Evolutionary conservation across 1,140 invertebrate species (phyloP).

Genomic region (Zaprionus capensis): DNA sequence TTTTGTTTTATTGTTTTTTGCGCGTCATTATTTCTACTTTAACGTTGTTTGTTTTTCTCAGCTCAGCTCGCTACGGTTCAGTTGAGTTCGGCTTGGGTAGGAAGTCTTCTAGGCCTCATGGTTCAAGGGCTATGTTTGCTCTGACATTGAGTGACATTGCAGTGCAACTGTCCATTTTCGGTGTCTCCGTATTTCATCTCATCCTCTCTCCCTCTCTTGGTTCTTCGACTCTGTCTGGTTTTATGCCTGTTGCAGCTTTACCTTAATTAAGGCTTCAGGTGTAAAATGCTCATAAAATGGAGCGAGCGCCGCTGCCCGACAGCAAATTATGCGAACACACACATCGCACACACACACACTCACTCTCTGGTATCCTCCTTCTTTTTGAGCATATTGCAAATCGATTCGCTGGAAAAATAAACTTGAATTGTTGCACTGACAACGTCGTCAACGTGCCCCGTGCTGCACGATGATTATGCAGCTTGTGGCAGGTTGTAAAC

Average conservation of each 20-base stretch:
- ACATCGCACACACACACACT: constrained; percentile 31
- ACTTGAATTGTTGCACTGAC: constrained; percentile 43
- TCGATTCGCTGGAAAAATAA: constrained; percentile 71
- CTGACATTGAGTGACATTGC: constrained; percentile 76
- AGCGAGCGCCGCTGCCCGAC: constrained; percentile 41
- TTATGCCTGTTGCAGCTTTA: constrained; percentile 29
- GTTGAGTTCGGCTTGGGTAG: constrained; percentile 5
- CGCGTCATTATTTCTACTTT: constrained; percentile 78
- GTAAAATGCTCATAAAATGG: constrained; percentile 71
- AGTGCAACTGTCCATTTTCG: constrained; percentile 60
- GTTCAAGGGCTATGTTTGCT: constrained; percentile 26
- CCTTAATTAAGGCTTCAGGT: constrained; percentile 77
- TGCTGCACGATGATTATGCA: not conserved
- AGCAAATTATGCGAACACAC: constrained; percentile 61
- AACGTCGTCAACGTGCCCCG: not conserved
- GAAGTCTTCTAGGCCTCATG: constrained; percentile 13
- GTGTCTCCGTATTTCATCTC: constrained; percentile 27
- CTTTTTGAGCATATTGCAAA: constrained; percentile 49
- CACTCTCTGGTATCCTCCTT: not conserved
- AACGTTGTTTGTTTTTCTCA: constrained; percentile 68
- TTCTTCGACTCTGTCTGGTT: constrained; percentile 6
- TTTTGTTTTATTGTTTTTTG: constrained; percentile 79
- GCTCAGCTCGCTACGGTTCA: not conserved
- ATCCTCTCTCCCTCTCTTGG: constrained; percentile 10
- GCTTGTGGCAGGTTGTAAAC: constrained; percentile 6